Evolutionary conservation across 1,140 invertebrate genomes (phyloP).

Genomic region (Procambarus virginalis): DNA sequence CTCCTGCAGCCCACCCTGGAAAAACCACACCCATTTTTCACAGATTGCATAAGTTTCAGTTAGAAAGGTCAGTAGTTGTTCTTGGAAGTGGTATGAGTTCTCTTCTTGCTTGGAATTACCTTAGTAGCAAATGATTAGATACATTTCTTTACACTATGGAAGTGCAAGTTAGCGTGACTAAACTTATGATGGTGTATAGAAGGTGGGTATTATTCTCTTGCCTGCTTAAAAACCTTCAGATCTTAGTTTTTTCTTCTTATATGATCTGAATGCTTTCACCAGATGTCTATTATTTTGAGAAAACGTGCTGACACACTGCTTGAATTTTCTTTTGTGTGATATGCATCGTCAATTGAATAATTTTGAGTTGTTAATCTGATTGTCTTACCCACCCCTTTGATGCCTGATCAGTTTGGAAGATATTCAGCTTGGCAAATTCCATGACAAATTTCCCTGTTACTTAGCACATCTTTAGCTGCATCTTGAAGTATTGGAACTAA

Average conservation of each 20-base stretch:
- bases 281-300: neutral
- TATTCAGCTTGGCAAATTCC: no score
- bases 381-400: no score
- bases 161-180: neutral
- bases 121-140: neutral
- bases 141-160: neutral
- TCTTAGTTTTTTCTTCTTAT: neutral
- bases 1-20: constrained; percentile 34
- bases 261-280: neutral
- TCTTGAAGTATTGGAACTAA: no score
- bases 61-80: constrained; percentile 44
- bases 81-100: neutral
- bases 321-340: neutral
- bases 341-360: neutral
- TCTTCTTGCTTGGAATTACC: constrained; percentile 11
- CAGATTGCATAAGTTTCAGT: constrained; percentile 57
- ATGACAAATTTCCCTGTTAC: no score
- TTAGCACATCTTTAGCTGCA: no score
- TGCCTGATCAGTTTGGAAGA: no score
- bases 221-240: neutral
- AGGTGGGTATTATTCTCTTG: neutral
- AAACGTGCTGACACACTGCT: neutral
- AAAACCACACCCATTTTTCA: constrained; percentile 48
- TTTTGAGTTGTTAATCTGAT: no score
- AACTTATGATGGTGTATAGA: neutral